phyloP scores from a whole-genome alignment of 2,113 vertebrate genomes.

The Catharus fuscescens region DNA sequence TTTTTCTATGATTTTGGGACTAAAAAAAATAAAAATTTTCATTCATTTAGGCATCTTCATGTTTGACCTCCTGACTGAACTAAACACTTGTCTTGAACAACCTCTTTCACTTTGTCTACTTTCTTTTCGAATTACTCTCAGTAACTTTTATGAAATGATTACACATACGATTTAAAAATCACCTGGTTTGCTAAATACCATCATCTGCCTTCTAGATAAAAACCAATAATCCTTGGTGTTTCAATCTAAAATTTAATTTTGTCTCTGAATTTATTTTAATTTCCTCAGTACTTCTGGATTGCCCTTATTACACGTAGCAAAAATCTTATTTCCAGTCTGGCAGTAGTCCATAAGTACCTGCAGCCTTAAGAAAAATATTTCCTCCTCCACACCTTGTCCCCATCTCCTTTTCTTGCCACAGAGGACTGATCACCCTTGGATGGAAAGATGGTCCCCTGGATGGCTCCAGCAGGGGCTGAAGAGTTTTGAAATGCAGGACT shows the following conservation, averaged over 20 bases:
- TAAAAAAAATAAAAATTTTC: background rate
- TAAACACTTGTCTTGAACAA: background rate
- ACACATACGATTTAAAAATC: background rate
- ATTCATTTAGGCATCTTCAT: background rate
- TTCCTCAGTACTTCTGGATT: conserved; percentile 9
- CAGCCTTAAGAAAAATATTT: background rate
- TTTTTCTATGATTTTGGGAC: background rate
- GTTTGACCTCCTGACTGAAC: background rate
- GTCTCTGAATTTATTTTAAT: conserved; percentile 39
- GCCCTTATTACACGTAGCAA: background rate
- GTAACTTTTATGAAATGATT: background rate
- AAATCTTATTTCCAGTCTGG: conserved; percentile 19
- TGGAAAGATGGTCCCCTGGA: background rate
- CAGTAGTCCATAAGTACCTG: background rate
- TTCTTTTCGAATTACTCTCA: background rate
- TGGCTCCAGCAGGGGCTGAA: background rate
- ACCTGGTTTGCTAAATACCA: background rate
- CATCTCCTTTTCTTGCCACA: background rate
- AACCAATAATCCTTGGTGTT: conserved; percentile 3
- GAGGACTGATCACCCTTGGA: background rate
- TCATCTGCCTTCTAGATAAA: conserved; percentile 32
- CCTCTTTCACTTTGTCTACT: background rate
- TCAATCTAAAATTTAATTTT: conserved; percentile 49
- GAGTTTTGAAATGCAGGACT: background rate
- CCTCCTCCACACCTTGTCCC: background rate